A percentile compares a stretch with the other conserved stretches of the same genome.
These are phyloP conservation scores for Pseudachorutes palmiensis DNA, from an alignment of 1,140 invertebrate genomes.

Conservation along the genomic window DNA sequence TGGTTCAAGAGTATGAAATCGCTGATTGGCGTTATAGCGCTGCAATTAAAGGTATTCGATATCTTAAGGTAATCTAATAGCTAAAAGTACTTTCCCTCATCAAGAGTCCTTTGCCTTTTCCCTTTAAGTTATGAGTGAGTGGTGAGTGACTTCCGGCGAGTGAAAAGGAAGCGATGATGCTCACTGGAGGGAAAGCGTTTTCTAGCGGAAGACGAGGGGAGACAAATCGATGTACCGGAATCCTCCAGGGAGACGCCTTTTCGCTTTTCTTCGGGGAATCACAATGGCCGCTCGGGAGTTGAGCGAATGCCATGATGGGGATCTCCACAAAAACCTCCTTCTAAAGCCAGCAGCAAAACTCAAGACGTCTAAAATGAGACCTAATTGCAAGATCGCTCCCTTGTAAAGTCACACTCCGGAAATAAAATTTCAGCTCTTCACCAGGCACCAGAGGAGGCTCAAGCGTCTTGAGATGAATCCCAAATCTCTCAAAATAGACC, in stretches of 20 bases:
- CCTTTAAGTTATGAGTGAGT: too few species aligned
- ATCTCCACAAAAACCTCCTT: constrained; percentile 26
- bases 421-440: constrained; percentile 18
- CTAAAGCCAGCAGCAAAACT: not conserved
- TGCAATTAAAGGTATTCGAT: too few species aligned
- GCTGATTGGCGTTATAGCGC: too few species aligned
- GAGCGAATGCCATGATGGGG: constrained; percentile 37
- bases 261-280: constrained; percentile 39
- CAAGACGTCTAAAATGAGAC: constrained; percentile 32
- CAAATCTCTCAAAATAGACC: constrained; percentile 8
- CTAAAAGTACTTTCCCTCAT: too few species aligned
- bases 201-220: constrained; percentile 27
- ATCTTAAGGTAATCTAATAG: too few species aligned
- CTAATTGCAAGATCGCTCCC: constrained; percentile 34
- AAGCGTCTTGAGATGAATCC: not conserved
- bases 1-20: too few species aligned
- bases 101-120: too few species aligned
- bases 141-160: too few species aligned
- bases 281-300: constrained; percentile 39
- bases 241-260: constrained; percentile 37
- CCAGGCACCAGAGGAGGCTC: not conserved
- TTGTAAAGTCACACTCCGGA: constrained; percentile 22
- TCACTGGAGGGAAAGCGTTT: not conserved
- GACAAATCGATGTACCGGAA: constrained; percentile 38
- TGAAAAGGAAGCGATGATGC: not conserved